Conservation (phyloP, 2,888 invertebrate genomes). For the Nysson spinosus region DNA sequence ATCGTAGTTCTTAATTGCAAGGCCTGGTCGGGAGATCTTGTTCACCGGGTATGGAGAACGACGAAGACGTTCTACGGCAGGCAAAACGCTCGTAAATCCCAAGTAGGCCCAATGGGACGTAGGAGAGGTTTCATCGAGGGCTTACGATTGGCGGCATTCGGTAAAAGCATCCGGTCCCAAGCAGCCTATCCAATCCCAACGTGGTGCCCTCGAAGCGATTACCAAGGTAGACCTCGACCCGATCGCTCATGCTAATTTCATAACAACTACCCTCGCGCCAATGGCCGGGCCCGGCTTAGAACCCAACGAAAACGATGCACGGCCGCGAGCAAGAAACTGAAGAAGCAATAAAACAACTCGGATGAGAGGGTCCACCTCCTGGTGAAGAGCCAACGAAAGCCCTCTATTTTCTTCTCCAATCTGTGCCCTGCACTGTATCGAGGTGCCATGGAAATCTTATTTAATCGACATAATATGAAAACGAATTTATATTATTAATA, state of each 20-base stretch:
- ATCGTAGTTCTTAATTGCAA: conserved; percentile 59
- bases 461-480: too few species aligned
- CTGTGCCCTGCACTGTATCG: too few species aligned
- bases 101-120: conserved; percentile 68
- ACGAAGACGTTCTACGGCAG: conserved; percentile 48
- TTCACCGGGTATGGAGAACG: conserved; percentile 43
- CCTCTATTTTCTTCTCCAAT: conserved; percentile 47
- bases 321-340: conserved; percentile 30
- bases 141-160: conserved; percentile 66
- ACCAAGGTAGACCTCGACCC: conserved; percentile 63
- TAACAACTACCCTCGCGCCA: conserved; percentile 76
- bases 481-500: too few species aligned
- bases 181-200: conserved; percentile 69
- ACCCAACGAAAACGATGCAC: conserved; percentile 37
- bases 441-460: too few species aligned
- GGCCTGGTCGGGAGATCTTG: conserved; percentile 35
- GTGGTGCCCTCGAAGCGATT: conserved; percentile 70
- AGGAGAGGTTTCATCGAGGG: conserved; percentile 50
- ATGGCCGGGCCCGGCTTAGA: conserved; percentile 64
- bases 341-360: conserved; percentile 15
- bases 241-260: conserved; percentile 77
- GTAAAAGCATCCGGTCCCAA: conserved; percentile 55
- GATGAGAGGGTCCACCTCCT: conserved; percentile 38
- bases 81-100: conserved; percentile 57
- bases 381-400: conserved; percentile 44